These are phyloP conservation scores for Omphaloscelis lunosa DNA, from an alignment of 2,888 invertebrate genomes.

Conservation along the genomic window DNA sequence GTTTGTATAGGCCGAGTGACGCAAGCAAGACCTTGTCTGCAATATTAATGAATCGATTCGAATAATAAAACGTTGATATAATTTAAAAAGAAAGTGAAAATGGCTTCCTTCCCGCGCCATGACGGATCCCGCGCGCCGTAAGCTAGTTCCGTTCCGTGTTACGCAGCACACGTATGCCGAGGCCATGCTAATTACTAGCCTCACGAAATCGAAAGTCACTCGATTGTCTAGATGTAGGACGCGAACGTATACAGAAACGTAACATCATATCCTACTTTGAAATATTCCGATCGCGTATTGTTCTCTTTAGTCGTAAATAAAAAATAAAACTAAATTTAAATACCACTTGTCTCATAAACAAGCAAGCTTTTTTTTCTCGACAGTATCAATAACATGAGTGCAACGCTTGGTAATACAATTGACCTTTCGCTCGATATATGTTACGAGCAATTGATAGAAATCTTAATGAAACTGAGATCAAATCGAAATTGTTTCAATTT, in stretches of 20 bases:
- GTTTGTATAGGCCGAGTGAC: constrained; percentile 69
- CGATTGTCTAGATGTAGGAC: constrained; percentile 81
- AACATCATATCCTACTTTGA: constrained; percentile 73
- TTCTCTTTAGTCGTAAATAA: constrained; percentile 57
- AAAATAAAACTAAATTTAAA: constrained; percentile 59
- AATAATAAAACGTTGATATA: constrained; percentile 82
- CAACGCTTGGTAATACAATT: constrained; percentile 57
- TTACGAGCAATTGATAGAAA: constrained; percentile 17
- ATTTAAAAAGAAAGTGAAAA: constrained; percentile 89
- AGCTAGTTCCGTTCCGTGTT: constrained; percentile 85
- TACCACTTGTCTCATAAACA: constrained; percentile 66
- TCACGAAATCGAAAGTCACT: constrained; percentile 89
- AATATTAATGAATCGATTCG: constrained; percentile 80
- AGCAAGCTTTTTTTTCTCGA: constrained; percentile 15
- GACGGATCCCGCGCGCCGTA: constrained; percentile 71
- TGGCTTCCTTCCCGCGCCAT: constrained; percentile 76
- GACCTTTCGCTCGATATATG: constrained; percentile 69
- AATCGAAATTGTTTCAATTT: constrained; percentile 52
- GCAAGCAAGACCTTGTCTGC: constrained; percentile 72
- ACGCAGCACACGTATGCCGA: constrained; percentile 85
- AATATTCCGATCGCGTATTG: constrained; percentile 62
- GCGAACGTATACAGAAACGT: constrained; percentile 79
- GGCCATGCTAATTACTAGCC: constrained; percentile 88
- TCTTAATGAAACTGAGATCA: constrained; percentile 69
- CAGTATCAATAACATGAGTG: constrained; percentile 19